Base-by-base conservation (phyloP, 1,140 invertebrate species). In the Plectrocnemia conspersa region DNA sequence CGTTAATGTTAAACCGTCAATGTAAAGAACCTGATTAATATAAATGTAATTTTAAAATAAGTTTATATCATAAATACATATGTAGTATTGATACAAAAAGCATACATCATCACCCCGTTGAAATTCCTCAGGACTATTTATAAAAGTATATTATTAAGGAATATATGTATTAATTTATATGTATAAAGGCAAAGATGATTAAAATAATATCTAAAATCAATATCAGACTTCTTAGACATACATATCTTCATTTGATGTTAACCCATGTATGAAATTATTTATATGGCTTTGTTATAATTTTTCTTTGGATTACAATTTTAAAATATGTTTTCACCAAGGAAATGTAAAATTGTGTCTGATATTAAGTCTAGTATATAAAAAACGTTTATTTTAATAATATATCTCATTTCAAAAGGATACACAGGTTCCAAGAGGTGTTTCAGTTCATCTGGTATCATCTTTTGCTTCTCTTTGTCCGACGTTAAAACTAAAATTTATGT, bases 341-440 rank as follows among this genome's bases (percentile, higher is more conserved):
- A n/a, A n/a, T n/a, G n/a, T n/a, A n/a, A n/a, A n/a, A n/a, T n/a
- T n/a, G n/a, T n/a, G n/a, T n/a, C n/a, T n/a, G n/a, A n/a, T n/a
- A n/a, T n/a, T n/a, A n/a, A n/a, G n/a, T n/a, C n/a, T n/a, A n/a
- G n/a, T n/a, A n/a, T n/a, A n/a, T n/a, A n/a, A n/a, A n/a, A n/a
- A n/a, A n/a, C n/a, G n/a, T n/a, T n/a, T n/a, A n/a, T n/a, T n/a
- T n/a, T n/a, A n/a, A n/a, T n/a, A 38, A 10, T 7, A 38, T 9
- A 38, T 38, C 18, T 38, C 11, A 24, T 25, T 52, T 48, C 18
- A 63, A 67, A 71, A 69, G 61, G 59, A 64, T 81, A 81, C 79
- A 81, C 66, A 71, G 81, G 80, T 63, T 82, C 79, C 19, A 81
- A 75, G 44, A 82, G 68, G 61, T 80, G 81, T 52, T 77, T 76